phyloP scores from a whole-genome alignment of 2,888 invertebrate species.

The Temnothorax ravouxi region DNA sequence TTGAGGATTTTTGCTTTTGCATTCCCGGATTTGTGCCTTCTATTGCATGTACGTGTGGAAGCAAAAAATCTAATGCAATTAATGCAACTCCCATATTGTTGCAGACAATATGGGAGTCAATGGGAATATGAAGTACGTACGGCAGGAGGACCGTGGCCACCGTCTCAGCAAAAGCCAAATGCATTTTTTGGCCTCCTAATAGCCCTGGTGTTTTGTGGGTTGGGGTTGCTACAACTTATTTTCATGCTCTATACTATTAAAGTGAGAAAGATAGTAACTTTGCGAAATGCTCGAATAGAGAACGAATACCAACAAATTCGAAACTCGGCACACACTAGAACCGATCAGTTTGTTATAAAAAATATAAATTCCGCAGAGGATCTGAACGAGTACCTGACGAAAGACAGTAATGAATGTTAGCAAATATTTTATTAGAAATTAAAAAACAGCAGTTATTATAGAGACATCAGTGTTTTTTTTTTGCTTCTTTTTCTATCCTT shows the following conservation, averaged over 20 bases:
- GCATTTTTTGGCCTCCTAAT: conserved; percentile 84
- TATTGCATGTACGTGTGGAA: not conserved
- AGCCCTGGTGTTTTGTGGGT: not conserved
- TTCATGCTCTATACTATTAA: not conserved
- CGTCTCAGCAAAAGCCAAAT: conserved; percentile 80
- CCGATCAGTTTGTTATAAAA: not conserved
- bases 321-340: not conserved
- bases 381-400: not conserved
- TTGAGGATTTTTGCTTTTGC: not conserved
- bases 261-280: not conserved
- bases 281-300: not conserved
- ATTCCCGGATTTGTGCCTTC: not conserved
- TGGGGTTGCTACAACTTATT: not conserved
- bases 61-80: not conserved
- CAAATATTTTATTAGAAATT: not conserved
- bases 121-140: conserved; percentile 50
- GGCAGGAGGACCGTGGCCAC: conserved; percentile 46
- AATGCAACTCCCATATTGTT: conserved; percentile 6
- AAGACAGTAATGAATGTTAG: not conserved
- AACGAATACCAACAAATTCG: not conserved
- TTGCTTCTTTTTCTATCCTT: not conserved
- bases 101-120: conserved; percentile 32
- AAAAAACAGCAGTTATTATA: conserved; percentile 1
- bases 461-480: not conserved
- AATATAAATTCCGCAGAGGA: not conserved